phyloP scores from a whole-genome alignment of 1,140 invertebrate species.

The Wasmannia auropunctata region DNA sequence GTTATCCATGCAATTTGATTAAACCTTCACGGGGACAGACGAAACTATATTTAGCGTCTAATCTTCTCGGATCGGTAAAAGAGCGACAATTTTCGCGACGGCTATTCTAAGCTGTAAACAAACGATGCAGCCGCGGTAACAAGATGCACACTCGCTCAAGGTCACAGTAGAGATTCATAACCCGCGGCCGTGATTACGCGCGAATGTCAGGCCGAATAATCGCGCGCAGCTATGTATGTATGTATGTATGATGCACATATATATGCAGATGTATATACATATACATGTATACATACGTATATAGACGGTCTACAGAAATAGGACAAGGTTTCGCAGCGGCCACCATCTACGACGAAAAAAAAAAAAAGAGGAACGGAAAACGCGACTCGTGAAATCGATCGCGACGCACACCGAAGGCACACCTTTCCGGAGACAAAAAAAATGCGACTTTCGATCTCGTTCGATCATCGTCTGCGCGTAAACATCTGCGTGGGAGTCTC shows the following conservation, averaged over 20 bases:
- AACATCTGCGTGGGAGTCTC: constrained; percentile 22
- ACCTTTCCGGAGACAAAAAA: background rate
- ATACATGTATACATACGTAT: background rate
- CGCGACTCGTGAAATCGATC: constrained; percentile 33
- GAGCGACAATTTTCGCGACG: background rate
- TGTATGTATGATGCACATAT: background rate
- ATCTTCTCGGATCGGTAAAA: background rate
- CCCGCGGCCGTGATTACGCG: constrained; percentile 55
- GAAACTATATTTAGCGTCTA: background rate
- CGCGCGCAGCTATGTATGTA: background rate
- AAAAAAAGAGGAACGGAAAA: background rate
- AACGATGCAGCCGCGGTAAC: background rate
- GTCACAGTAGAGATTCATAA: constrained; percentile 50
- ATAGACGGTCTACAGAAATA: constrained; percentile 34
- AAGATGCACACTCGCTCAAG: constrained; percentile 2
- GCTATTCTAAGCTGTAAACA: constrained; percentile 6
- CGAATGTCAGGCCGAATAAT: constrained; percentile 28
- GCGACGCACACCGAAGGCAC: background rate
- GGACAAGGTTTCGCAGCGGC: constrained; percentile 41
- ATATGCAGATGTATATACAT: too few relatives aligned
- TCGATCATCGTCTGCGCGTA: background rate
- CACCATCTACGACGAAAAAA: background rate
- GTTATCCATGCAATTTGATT: background rate
- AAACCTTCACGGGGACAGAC: background rate
- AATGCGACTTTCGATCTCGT: constrained; percentile 30